phyloP scores from a whole-genome alignment of 2,113 vertebrate genomes.

The Anhinga anhinga region DNA sequence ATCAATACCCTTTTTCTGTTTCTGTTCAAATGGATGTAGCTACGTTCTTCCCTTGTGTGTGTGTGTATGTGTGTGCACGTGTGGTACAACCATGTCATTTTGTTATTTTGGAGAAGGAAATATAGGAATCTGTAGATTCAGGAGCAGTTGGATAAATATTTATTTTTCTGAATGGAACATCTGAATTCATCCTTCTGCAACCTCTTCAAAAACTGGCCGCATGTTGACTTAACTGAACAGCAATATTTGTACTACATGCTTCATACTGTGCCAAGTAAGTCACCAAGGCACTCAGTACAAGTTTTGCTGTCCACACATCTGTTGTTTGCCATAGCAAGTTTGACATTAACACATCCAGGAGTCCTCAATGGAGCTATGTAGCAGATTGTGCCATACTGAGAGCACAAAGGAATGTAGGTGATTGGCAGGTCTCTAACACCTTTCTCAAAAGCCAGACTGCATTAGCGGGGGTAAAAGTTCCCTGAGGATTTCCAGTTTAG shows the following conservation, averaged over 20 bases:
- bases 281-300: conserved; percentile 7
- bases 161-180: neutral
- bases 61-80: neutral
- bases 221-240: neutral
- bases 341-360: neutral
- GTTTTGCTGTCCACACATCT: conserved; percentile 26
- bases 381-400: neutral
- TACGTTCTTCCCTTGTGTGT: neutral
- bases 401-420: neutral
- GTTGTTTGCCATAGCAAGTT: conserved; percentile 4
- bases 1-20: neutral
- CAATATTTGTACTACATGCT: conserved; percentile 37
- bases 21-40: neutral
- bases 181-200: neutral
- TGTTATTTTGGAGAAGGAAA: neutral
- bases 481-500: neutral
- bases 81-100: neutral
- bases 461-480: neutral
- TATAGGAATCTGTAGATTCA: neutral
- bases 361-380: neutral
- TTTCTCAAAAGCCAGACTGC: neutral
- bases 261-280: conserved; percentile 30
- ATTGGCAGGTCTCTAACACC: neutral
- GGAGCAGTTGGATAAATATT: neutral
- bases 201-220: neutral